A percentile compares a stretch with the other conserved stretches of the same genome.
Conservation (phyloP, 2,797 vertebrate species). For the Galagoides demidoff region DNA sequence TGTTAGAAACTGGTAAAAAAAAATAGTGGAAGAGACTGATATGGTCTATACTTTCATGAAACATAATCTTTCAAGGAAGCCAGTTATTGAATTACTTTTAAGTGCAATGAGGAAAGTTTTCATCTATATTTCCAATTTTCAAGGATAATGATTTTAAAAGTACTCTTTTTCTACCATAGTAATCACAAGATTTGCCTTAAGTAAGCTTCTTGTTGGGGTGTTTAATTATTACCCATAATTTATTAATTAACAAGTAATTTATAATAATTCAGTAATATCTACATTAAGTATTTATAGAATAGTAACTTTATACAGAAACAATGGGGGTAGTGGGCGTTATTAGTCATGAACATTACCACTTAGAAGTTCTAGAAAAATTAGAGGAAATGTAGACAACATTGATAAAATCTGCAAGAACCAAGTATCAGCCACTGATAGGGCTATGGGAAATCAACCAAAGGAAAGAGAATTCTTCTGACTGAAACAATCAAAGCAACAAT, state of each 20-base stretch:
- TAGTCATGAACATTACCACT: too few relatives aligned
- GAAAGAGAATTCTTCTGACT: background rate
- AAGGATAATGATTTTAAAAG: background rate
- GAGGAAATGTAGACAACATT: background rate
- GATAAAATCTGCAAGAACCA: background rate
- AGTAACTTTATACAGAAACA: background rate
- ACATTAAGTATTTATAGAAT: background rate
- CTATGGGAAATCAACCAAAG: background rate
- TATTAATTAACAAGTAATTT: background rate
- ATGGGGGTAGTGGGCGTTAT: background rate
- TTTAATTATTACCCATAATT: background rate
- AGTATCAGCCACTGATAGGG: background rate
- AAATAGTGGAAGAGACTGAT: background rate
- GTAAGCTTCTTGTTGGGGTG: background rate
- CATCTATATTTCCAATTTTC: background rate
- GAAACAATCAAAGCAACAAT: background rate
- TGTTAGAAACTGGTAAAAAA: background rate
- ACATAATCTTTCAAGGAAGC: background rate
- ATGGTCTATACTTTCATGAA: background rate
- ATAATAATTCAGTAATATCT: background rate
- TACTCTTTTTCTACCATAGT: background rate
- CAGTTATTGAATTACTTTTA: background rate
- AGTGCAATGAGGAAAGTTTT: background rate
- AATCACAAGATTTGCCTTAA: background rate
- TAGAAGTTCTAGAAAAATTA: background rate